Evolutionary conservation across 2,888 invertebrate genomes (phyloP).

Genomic region (Cremastinae sp.): DNA sequence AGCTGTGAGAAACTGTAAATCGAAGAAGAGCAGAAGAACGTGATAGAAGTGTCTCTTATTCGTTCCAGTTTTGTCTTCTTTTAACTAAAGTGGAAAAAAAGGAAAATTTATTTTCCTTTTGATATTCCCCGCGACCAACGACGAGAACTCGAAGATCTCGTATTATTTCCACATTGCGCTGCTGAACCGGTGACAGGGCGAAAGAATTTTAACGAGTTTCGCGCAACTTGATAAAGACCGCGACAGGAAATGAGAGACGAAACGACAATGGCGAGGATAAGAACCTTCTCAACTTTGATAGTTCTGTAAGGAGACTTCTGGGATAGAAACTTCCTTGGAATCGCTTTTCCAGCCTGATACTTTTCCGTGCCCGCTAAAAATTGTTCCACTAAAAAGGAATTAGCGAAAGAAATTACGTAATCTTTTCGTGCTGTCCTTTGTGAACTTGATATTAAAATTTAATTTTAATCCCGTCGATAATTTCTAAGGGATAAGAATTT

Average conservation of each 20-base stretch:
- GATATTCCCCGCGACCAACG: slow-evolving; percentile 30
- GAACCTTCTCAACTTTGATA: slow-evolving; percentile 49
- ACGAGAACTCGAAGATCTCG: slow-evolving; percentile 52
- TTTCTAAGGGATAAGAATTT: neutral
- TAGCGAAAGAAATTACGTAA: no score
- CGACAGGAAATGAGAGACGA: slow-evolving; percentile 42
- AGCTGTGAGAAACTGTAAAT: slow-evolving; percentile 41
- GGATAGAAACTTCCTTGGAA: slow-evolving; percentile 23
- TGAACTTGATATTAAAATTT: neutral
- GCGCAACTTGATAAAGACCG: slow-evolving; percentile 66
- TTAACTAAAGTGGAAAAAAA: no score
- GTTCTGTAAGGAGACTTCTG: slow-evolving; percentile 35
- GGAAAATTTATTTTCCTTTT: slow-evolving; percentile 9
- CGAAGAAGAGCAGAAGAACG: slow-evolving; percentile 25
- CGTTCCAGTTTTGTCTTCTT: neutral
- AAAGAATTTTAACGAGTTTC: slow-evolving; percentile 75
- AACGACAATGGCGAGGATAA: slow-evolving; percentile 34
- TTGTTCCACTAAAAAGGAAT: no score
- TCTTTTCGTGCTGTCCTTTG: neutral
- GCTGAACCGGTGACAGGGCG: slow-evolving; percentile 67
- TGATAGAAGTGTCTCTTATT: slow-evolving; percentile 41
- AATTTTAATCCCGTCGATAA: neutral
- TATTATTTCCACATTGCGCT: slow-evolving; percentile 70
- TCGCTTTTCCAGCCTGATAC: slow-evolving; percentile 20
- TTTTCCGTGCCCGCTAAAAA: neutral